Evolutionary conservation across 2,888 invertebrate genomes (phyloP), one percentile per base, ranked within the genome.

Genomic region (Tiliacea aurago): DNA sequence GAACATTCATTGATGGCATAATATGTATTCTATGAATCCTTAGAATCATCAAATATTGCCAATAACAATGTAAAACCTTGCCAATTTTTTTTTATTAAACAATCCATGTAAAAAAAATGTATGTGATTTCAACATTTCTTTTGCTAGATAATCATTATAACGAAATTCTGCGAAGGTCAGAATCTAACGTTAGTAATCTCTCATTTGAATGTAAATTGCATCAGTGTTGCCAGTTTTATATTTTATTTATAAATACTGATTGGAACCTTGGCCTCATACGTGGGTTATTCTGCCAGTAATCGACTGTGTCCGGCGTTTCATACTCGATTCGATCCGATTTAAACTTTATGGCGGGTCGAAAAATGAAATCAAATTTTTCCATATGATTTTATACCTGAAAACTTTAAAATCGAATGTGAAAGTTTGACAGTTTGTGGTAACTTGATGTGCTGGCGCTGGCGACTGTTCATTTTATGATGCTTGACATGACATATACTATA

Each of bases 261-360:
- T 53, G 45, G 4, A 18, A 63, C 84, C 84, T 82, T 87, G 86
- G 41, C 80, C 79, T 70, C 28, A 56, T 49, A 66, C 61, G 43
- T 65, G 53, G 23, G 71, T 49, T 20, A 37, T 45, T 62, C 15
- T 49, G 6, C 6, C 33, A 5, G n/a, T n/a, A n/a, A 18, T 20
- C 45, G 2, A 47, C 20, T 47, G 15, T 33, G 33, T 56, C 56
- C 56, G 47, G 28, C 15, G 33, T 28, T 20, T 45, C 20, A 13
- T 15, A 5, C 15, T 63, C 28, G 28, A 28, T 28, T 5, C 37
- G 6, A 6, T 37, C 37, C 6, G 37, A 37, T 37, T 37, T 6
- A 37, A 37, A 37, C 37, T 37, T 37, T 37, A 37, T 37, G 37
- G 6, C 37, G 37, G 37, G 4, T 5, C 5, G 37, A 4, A 37